Percentiles rank a stretch among this genome's conserved stretches.
Evolutionary conservation across 2,888 invertebrate species (phyloP).

Genomic region (Lagria hirta): DNA sequence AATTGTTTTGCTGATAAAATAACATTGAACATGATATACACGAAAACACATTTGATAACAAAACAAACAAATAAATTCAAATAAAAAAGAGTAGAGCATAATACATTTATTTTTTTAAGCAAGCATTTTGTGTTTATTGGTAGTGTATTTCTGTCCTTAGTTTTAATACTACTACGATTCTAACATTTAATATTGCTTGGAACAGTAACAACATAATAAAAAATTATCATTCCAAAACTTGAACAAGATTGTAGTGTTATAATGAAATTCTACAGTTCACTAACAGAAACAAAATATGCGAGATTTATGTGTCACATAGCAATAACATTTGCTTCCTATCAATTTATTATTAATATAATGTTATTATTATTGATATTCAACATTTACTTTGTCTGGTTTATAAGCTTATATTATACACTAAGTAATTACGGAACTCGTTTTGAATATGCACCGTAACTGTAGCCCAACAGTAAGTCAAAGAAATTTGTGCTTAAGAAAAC

Average conservation of each 20-base stretch:
- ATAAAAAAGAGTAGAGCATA: slow-evolving; percentile 18
- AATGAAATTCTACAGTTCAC: slow-evolving; percentile 13
- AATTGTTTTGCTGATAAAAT: slow-evolving; percentile 15
- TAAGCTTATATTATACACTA: slow-evolving; percentile 23
- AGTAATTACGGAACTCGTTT: slow-evolving; percentile 23
- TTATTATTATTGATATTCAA: slow-evolving; percentile 26
- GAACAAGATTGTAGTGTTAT: slow-evolving; percentile 23
- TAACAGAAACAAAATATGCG: slow-evolving; percentile 14
- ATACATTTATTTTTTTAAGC: slow-evolving; percentile 26
- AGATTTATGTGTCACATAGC: slow-evolving; percentile 28
- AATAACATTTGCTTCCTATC: slow-evolving; percentile 24
- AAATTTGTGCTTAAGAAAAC: slow-evolving; percentile 6
- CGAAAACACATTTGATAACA: slow-evolving; percentile 17
- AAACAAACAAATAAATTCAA: slow-evolving; percentile 22
- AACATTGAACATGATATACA: slow-evolving; percentile 37
- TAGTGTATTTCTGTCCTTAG: slow-evolving; percentile 27
- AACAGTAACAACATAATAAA: slow-evolving; percentile 30
- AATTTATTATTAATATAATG: slow-evolving; percentile 23
- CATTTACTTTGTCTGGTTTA: slow-evolving; percentile 24
- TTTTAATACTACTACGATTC: slow-evolving; percentile 32
- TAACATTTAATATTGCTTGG: slow-evolving; percentile 43
- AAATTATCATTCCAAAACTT: slow-evolving; percentile 18
- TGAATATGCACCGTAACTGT: slow-evolving; percentile 19
- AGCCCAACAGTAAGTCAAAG: slow-evolving; percentile 7
- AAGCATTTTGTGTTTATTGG: slow-evolving; percentile 30